phyloP scores from a whole-genome alignment of 1,140 invertebrate species.

The Drosophila nigromelanica region DNA sequence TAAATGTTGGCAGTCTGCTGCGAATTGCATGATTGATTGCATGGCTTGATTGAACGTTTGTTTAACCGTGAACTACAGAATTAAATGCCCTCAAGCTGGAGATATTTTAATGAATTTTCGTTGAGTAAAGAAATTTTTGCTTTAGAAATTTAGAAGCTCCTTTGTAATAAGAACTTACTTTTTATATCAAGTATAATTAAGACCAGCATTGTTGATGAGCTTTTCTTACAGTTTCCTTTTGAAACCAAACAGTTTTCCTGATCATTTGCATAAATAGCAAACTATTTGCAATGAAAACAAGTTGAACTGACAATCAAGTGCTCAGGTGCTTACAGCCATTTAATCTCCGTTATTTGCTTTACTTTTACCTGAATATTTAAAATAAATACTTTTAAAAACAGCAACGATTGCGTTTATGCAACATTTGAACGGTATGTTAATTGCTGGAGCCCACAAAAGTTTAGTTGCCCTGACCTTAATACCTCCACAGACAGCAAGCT shows the following conservation, averaged over 20 bases:
- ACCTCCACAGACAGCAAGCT: background rate
- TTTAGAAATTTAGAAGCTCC: too few relatives aligned
- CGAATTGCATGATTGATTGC: conserved; percentile 59
- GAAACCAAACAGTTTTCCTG: background rate
- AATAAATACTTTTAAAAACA: conserved; percentile 22
- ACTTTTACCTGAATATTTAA: conserved; percentile 28
- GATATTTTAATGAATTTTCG: background rate
- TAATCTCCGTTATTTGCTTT: conserved; percentile 34
- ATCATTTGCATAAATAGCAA: conserved; percentile 9
- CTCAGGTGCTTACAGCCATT: conserved; percentile 17
- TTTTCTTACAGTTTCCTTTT: background rate
- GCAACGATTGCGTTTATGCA: conserved; percentile 13
- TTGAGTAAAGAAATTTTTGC: background rate
- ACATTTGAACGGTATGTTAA: conserved; percentile 38
- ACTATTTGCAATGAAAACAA: conserved; percentile 10
- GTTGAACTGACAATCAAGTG: conserved; percentile 15
- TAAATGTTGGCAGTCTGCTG: conserved; percentile 49
- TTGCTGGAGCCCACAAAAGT: conserved; percentile 32
- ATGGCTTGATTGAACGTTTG: conserved; percentile 19
- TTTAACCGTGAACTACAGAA: conserved; percentile 5
- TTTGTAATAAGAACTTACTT: background rate
- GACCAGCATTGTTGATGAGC: background rate
- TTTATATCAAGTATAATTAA: background rate
- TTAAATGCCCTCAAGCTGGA: background rate
- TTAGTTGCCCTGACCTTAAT: conserved; percentile 41